phyloP scores from a whole-genome alignment of 2,113 vertebrate genomes.

The Jacana jacana region DNA sequence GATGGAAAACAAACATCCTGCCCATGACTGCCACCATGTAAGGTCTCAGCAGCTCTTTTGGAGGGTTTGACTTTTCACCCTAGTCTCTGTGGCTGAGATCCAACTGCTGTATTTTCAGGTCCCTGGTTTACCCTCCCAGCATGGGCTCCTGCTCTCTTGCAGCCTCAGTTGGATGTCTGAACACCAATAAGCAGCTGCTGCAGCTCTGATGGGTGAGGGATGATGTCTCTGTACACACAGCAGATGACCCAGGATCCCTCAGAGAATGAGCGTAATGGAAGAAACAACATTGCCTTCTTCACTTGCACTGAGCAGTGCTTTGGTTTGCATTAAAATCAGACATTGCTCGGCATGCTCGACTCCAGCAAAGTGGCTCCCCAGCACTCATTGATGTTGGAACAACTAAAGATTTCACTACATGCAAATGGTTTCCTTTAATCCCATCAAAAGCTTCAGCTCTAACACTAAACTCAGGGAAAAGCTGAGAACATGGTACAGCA shows the following conservation, averaged over 20 bases:
- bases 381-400: not conserved
- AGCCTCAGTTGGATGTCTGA: not conserved
- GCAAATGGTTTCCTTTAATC: not conserved
- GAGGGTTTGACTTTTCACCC: not conserved
- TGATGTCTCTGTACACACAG: not conserved
- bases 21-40: not conserved
- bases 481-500: not conserved
- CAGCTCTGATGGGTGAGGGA: not conserved
- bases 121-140: not conserved
- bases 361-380: not conserved
- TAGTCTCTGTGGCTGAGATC: not conserved
- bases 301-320: not conserved
- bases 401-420: not conserved
- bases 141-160: not conserved
- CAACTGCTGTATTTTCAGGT: not conserved
- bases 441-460: not conserved
- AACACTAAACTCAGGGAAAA: not conserved
- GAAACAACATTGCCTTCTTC: not conserved
- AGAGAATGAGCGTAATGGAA: not conserved
- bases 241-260: not conserved
- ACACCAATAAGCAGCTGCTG: not conserved
- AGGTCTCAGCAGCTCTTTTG: not conserved
- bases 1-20: slow-evolving; percentile 55
- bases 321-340: not conserved
- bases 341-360: not conserved